These are phyloP conservation scores for Ambastaia sidthimunki DNA, from an alignment of 2,797 vertebrate genomes.

Conservation along the genomic window DNA sequence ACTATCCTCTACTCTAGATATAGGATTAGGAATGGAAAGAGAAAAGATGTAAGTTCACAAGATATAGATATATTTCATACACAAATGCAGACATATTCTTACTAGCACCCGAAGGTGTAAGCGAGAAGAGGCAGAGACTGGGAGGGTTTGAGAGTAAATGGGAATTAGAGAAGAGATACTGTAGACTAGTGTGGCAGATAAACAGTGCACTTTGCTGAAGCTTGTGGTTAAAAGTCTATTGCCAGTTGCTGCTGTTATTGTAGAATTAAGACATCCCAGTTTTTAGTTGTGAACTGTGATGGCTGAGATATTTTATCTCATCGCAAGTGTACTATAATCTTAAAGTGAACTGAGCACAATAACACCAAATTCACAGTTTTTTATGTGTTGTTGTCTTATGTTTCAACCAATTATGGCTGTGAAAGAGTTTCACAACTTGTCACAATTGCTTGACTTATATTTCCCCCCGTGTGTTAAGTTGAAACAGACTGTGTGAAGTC, in stretches of 20 bases:
- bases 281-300: neutral
- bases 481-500: conserved; percentile 17
- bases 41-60: conserved; percentile 93
- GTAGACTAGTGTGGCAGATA: conserved; percentile 15
- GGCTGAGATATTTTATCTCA: neutral
- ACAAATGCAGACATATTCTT: conserved; percentile 94
- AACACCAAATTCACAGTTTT: neutral
- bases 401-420: conserved; percentile 12
- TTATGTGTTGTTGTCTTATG: neutral
- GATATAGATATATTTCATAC: conserved; percentile 86
- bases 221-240: conserved; percentile 66
- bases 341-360: conserved; percentile 3
- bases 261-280: conserved; percentile 21
- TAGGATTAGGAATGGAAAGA: conserved; percentile 83
- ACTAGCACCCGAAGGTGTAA: conserved; percentile 90
- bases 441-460: neutral
- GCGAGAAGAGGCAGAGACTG: conserved; percentile 64
- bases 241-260: conserved; percentile 37
- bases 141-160: conserved; percentile 67
- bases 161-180: conserved; percentile 57
- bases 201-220: conserved; percentile 68
- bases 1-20: conserved; percentile 97
- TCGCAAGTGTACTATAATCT: neutral
- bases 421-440: conserved; percentile 18
- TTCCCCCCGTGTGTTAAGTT: neutral